Conservation (phyloP, 2,797 vertebrate genomes). For the Buphagus erythrorhynchus region DNA sequence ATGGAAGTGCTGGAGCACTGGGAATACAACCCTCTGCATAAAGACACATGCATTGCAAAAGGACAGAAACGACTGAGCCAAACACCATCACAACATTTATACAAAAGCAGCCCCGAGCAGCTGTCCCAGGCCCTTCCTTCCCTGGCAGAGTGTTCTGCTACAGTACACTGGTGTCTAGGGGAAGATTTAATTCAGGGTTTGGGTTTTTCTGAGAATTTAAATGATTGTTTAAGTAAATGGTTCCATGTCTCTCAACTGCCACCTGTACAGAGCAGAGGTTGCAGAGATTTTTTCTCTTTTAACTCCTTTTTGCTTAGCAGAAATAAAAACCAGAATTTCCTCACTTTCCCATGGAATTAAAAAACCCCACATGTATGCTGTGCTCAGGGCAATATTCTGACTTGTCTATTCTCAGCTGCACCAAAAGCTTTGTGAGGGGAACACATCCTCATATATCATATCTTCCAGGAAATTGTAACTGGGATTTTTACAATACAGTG, state of each 20-base stretch:
- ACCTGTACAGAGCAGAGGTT: background rate
- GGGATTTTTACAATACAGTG: background rate
- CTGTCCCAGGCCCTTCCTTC: background rate
- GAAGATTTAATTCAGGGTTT: background rate
- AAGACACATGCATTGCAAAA: constrained; percentile 41
- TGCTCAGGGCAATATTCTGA: background rate
- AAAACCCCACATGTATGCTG: background rate
- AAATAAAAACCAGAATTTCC: background rate
- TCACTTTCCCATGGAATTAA: background rate
- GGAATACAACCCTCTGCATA: constrained; percentile 83
- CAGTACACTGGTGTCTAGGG: background rate
- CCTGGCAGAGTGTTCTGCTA: background rate
- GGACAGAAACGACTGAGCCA: constrained; percentile 59
- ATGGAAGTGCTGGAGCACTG: constrained; percentile 82
- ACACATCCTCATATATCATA: background rate
- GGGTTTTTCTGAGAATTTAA: background rate
- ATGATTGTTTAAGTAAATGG: background rate
- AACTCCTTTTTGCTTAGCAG: background rate
- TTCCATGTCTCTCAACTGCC: background rate
- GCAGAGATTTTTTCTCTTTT: background rate
- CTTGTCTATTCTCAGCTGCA: background rate
- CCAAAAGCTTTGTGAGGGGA: background rate
- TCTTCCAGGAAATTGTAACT: background rate
- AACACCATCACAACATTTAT: background rate
- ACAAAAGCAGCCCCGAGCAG: constrained; percentile 1